Conservation (phyloP, 2,888 invertebrate genomes). For the Tachina grossa region DNA sequence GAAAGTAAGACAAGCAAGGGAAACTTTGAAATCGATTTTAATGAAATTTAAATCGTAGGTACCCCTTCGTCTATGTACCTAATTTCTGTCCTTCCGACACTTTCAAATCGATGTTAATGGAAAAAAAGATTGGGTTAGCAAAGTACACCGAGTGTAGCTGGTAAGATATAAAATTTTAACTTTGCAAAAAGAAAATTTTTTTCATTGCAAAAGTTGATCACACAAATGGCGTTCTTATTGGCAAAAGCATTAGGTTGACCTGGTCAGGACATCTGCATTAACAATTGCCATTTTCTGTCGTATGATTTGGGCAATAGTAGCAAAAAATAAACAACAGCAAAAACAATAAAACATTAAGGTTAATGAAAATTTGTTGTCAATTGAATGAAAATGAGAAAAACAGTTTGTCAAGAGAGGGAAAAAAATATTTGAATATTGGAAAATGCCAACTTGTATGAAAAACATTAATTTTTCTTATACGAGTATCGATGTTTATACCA, state of each 20-base stretch:
- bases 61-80: no score
- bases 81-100: no score
- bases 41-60: no score
- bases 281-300: slow-evolving; percentile 16
- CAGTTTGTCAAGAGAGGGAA: not conserved
- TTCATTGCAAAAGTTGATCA: no score
- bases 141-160: no score
- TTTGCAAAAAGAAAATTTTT: no score
- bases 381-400: slow-evolving; percentile 36
- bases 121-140: no score
- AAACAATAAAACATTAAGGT: slow-evolving; percentile 25
- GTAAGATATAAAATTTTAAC: no score
- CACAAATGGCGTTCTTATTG: no score
- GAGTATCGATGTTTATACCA: slow-evolving; percentile 41
- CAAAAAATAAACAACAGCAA: not conserved
- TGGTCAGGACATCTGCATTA: slow-evolving; percentile 32
- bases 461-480: slow-evolving; percentile 35
- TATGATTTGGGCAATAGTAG: slow-evolving; percentile 5
- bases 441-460: slow-evolving; percentile 28
- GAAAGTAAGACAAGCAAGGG: no score
- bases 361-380: slow-evolving; percentile 50
- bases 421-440: slow-evolving; percentile 4
- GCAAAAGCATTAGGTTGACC: slow-evolving; percentile 4
- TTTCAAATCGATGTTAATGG: no score
- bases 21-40: no score